Percentiles rank a stretch among this genome's conserved stretches.
These are phyloP conservation scores for Drosophila nigricruria DNA, from an alignment of 2,888 invertebrate genomes.

Conservation along the genomic window DNA sequence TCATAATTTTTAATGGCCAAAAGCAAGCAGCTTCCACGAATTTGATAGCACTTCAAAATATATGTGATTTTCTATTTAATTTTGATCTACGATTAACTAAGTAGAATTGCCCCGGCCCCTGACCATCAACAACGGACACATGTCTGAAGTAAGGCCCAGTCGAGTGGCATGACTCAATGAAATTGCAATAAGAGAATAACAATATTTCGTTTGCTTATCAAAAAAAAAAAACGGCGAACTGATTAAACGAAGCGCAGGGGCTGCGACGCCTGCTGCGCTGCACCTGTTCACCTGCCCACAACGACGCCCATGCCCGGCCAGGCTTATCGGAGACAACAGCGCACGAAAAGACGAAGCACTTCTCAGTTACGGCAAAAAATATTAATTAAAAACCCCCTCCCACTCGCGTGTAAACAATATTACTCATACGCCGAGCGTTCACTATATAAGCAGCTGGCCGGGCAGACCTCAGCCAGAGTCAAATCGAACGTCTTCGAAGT, in stretches of 20 bases:
- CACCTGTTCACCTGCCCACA: conserved; percentile 15
- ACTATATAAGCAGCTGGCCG: conserved; percentile 43
- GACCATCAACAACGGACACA: conserved; percentile 5
- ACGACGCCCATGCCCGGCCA: conserved; percentile 4
- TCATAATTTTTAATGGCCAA: conserved; percentile 15
- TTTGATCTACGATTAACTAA: conserved; percentile 22
- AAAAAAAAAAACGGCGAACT: conserved; percentile 3
- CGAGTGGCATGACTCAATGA: conserved; percentile 48
- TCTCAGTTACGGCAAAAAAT: conserved; percentile 30
- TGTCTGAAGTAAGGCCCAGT: neutral
- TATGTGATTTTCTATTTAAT: conserved; percentile 35
- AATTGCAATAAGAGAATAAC: conserved; percentile 31
- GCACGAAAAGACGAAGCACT: conserved; percentile 23
- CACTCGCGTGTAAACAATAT: conserved; percentile 47
- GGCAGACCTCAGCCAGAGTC: conserved; percentile 11
- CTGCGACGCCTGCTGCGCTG: neutral
- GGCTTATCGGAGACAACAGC: conserved; percentile 16
- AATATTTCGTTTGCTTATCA: conserved; percentile 51
- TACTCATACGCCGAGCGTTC: conserved; percentile 27
- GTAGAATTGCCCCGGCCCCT: neutral
- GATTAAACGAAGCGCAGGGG: conserved; percentile 16
- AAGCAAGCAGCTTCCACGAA: conserved; percentile 41
- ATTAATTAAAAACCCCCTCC: conserved; percentile 56
- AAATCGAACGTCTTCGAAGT: conserved; percentile 24
- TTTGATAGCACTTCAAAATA: conserved; percentile 1